Base-by-base conservation (phyloP, 2,113 vertebrate species). In the Tauraco erythrolophus region DNA sequence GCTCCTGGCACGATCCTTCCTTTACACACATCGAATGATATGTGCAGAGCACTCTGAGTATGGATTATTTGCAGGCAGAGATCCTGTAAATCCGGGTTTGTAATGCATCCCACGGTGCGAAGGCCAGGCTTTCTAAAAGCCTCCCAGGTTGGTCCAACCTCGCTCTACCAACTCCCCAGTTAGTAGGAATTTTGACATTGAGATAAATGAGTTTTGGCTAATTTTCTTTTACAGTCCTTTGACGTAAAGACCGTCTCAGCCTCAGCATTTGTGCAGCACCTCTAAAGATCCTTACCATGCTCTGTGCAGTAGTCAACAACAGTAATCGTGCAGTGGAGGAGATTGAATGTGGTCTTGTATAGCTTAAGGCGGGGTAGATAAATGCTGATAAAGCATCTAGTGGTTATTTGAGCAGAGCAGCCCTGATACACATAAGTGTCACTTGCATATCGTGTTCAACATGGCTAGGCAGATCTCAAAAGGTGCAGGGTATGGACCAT, bases 81-180 rank as follows among this genome's bases (percentile, higher is more conserved):
- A 94, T 96, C 91, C 80, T 80, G 86, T 64, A 96, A 94, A 96
- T 89, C 94, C 66, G 81, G 77, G 94, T 95, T 96, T 88, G 89
- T 89, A 94, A 95, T 61, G 71, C 87, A 88, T 88, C 80, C 91
- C 66, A 31, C 4, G 2, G 81, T 9, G 80, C 10, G 1, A 76
- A 61, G 84, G 62, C 87, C 84, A 72, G 33, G 87, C 81, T 92
- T 69, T 82, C 74, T 76, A 56, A 91, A 93, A 96, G 91, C 77
- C 74, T 91, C 62, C 70, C 0, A 22, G 14, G 45, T 31, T 79
- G 74, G 50, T 87, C 84, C 81, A 77, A 14, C 72, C 88, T 57
- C 0, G 0, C 61, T 89, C 92, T 87, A 43, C 41, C 14, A 43
- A 43, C 89, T 94, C 46, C 39, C 14, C 15, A 39, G 24, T 82